Evolutionary conservation across 2,888 invertebrate genomes (phyloP).

Genomic region (Diarsia dahlii): DNA sequence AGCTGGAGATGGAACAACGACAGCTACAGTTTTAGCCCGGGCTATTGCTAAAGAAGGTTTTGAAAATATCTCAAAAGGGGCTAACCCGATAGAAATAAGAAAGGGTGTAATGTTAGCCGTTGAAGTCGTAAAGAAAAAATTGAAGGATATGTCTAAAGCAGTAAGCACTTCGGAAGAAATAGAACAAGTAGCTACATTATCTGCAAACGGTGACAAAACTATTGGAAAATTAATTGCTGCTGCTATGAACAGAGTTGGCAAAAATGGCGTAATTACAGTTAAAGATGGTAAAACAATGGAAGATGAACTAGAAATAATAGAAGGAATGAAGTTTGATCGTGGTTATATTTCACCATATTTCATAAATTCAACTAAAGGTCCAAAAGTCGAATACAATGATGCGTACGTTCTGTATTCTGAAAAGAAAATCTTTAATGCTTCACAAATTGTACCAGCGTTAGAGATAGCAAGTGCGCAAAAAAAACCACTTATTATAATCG

Average conservation of each 20-base stretch:
- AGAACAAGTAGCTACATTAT: slow-evolving; percentile 99
- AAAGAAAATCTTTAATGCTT: slow-evolving; percentile 98
- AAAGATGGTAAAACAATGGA: slow-evolving; percentile 99
- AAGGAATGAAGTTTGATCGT: slow-evolving; percentile 99
- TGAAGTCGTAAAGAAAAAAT: slow-evolving; percentile 95
- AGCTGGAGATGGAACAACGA: slow-evolving; percentile 99
- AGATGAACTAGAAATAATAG: slow-evolving; percentile 98
- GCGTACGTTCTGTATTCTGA: slow-evolving; percentile 97
- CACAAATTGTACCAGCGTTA: slow-evolving; percentile 98
- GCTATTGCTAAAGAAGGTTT: slow-evolving; percentile 99
- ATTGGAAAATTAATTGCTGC: slow-evolving; percentile 98
- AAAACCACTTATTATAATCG: slow-evolving; percentile 98
- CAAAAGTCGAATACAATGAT: slow-evolving; percentile 99
- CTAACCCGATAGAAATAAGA: slow-evolving; percentile 98
- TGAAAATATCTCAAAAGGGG: slow-evolving; percentile 98
- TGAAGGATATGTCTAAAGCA: slow-evolving; percentile 96
- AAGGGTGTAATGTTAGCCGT: slow-evolving; percentile 98
- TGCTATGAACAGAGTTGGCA: slow-evolving; percentile 99
- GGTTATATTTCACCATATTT: slow-evolving; percentile 99
- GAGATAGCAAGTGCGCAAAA: slow-evolving; percentile 98
- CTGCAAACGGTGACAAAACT: slow-evolving; percentile 98
- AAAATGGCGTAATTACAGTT: slow-evolving; percentile 99
- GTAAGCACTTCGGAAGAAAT: slow-evolving; percentile 99
- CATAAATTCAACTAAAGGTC: slow-evolving; percentile 99
- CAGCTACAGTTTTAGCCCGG: slow-evolving; percentile 98